A percentile compares a stretch with the other conserved stretches of the same genome.
Conservation (phyloP, 2,888 invertebrate species). For the Cheilosia grossa region DNA sequence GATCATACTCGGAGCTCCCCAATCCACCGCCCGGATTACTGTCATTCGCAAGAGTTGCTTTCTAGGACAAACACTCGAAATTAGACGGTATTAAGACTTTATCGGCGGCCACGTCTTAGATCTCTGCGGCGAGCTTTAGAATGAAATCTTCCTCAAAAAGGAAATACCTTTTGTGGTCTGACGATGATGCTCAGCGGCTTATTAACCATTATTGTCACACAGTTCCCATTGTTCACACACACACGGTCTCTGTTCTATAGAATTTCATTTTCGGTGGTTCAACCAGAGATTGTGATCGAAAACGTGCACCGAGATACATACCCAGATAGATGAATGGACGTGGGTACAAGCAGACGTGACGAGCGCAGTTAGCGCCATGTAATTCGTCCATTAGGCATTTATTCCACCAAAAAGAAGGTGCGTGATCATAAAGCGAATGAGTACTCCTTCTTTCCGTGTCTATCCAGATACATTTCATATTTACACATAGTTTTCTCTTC, state of each 20-base stretch:
- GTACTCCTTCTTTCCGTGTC: conserved; percentile 11
- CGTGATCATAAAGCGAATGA: conserved; percentile 73
- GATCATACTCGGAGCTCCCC: conserved; percentile 54
- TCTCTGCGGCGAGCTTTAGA: conserved; percentile 31
- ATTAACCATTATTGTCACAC: conserved; percentile 73
- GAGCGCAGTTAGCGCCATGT: conserved; percentile 73
- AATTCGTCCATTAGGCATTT: conserved; percentile 63
- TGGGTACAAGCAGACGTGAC: conserved; percentile 63
- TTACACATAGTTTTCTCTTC: conserved; percentile 36
- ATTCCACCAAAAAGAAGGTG: conserved; percentile 50
- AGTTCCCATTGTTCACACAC: conserved; percentile 47
- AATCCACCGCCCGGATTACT: conserved; percentile 46
- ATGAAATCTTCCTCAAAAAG: neutral
- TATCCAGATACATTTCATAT: conserved; percentile 53
- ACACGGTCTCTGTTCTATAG: conserved; percentile 20
- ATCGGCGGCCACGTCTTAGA: conserved; percentile 48
- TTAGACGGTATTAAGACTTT: conserved; percentile 65
- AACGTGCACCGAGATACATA: conserved; percentile 37
- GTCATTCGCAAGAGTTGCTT: conserved; percentile 72
- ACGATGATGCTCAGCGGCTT: conserved; percentile 67
- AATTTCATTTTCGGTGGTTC: conserved; percentile 39
- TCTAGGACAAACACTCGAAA: conserved; percentile 69
- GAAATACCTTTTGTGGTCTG: conserved; percentile 52
- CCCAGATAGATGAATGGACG: conserved; percentile 28
- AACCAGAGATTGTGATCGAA: conserved; percentile 50